Evolutionary conservation across 2,797 vertebrate species (phyloP), one percentile per base, ranked within the genome.

Genomic region (Siniperca scherzeri): DNA sequence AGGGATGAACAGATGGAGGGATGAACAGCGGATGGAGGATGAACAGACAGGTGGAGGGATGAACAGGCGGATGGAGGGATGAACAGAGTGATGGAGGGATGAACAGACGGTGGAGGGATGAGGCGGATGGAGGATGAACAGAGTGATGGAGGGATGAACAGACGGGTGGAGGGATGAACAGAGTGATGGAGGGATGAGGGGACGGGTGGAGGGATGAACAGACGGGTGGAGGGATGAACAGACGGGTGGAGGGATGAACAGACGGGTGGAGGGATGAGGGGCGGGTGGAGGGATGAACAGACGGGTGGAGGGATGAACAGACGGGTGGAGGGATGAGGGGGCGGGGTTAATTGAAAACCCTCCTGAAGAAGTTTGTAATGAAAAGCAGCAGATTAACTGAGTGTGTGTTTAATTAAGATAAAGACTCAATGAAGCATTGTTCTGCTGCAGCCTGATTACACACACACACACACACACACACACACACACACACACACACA

Each of bases 301-400:
- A 38, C 7, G 1, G 38, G 2, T 38, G 38, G 38, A 38, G 38
- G 7, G 38, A 38, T 38, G 38, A 9, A 38, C 7, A 38, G 38
- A 38, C 1, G 1, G 42, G 13, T 42, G 42, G 42, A 42, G 11
- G 42, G 42, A 42, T 38, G 52, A 84, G 79, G 85, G 80, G 81
- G 86, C 62, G 96, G 97, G 96, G 97, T 97, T 98, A 97, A 97
- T 97, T 97, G 96, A 97, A 97, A 97, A 97, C 95, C 96, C 95
- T 97, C 95, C 96, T 97, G 83, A 71, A 75, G 80, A 97, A 96
- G 96, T 97, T 97, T 95, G 96, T 97, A 97, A 97, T 97, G 97
- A 97, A 97, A 97, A 97, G 97, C 87, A 96, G 96, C 96, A 98
- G 97, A 98, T 98, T 98, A 98, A 97, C 96, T 92, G 66, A 73